Percentiles rank a stretch among this genome's conserved stretches.
Conservation (phyloP, 2,113 vertebrate genomes). For the Calidris pygmaea region DNA sequence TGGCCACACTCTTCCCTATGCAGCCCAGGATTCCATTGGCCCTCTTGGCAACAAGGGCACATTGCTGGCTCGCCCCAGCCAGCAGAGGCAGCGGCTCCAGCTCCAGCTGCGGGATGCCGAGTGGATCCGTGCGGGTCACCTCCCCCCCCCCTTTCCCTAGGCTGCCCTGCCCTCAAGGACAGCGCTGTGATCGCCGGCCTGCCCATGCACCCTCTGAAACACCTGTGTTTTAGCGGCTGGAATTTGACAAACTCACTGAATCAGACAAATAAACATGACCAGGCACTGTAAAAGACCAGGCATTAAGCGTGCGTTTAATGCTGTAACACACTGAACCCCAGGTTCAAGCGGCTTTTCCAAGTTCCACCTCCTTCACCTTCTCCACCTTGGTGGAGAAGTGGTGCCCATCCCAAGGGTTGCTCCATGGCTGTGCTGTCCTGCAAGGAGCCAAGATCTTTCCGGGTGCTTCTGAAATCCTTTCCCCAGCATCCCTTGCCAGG, state of each 20-base stretch:
- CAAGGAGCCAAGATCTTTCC: rapidly evolving
- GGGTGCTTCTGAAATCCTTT: rapidly evolving
- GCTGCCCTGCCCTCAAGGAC: rapidly evolving
- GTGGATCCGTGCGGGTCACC: rapidly evolving
- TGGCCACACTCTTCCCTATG: no score
- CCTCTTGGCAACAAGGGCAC: no score
- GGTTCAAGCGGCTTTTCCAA: rapidly evolving
- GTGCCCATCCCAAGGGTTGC: rapidly evolving
- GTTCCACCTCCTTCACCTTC: no score
- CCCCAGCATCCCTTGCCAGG: background rate
- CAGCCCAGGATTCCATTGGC: no score
- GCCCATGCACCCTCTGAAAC: rapidly evolving
- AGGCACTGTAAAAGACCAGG: background rate
- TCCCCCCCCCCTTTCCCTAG: background rate
- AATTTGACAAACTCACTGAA: background rate
- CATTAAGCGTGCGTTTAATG: rapidly evolving
- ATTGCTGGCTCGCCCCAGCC: background rate
- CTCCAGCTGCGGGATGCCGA: rapidly evolving
- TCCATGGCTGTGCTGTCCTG: background rate
- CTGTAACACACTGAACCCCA: rapidly evolving
- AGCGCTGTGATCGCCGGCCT: rapidly evolving
- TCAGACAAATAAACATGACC: background rate
- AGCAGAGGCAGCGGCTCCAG: rapidly evolving
- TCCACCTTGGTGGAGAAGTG: no score
- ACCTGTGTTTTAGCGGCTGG: no score